phyloP scores from a whole-genome alignment of 2,888 invertebrate species.

The Cynaeus angustus region DNA sequence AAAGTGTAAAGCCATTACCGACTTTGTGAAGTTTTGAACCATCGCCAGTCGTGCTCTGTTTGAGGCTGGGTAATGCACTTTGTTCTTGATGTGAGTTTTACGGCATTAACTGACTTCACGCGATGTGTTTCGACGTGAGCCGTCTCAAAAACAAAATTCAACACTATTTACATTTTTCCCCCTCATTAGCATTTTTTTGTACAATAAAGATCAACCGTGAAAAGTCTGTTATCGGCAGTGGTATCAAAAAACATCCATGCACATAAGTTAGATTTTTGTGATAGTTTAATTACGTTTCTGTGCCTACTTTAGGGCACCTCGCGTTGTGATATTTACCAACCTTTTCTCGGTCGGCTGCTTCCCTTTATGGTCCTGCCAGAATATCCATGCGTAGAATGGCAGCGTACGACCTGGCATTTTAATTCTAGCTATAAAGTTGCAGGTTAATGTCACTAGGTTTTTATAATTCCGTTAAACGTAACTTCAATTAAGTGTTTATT shows the following conservation, averaged over 20 bases:
- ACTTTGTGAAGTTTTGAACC: slow-evolving; percentile 59
- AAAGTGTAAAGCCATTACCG: slow-evolving; percentile 64
- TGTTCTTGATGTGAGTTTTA: slow-evolving; percentile 23
- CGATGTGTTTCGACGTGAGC: background rate
- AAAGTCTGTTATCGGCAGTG: too few relatives aligned
- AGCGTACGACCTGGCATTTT: slow-evolving; percentile 41
- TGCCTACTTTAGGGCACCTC: background rate
- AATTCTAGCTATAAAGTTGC: slow-evolving; percentile 27
- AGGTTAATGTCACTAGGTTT: slow-evolving; percentile 28
- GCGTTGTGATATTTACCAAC: slow-evolving; percentile 43
- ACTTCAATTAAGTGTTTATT: too few relatives aligned
- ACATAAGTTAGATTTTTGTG: too few relatives aligned
- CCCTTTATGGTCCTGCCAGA: slow-evolving; percentile 19
- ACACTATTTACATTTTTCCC: background rate
- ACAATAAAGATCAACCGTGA: too few relatives aligned
- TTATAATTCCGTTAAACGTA: slow-evolving; percentile 1
- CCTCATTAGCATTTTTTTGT: too few relatives aligned
- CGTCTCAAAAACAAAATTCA: background rate
- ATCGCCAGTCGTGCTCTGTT: slow-evolving; percentile 27
- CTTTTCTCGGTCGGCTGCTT: slow-evolving; percentile 47
- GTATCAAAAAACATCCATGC: too few relatives aligned
- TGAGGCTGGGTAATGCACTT: slow-evolving; percentile 39
- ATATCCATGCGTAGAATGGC: slow-evolving; percentile 28
- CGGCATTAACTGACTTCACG: slow-evolving; percentile 16
- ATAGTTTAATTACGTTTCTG: too few relatives aligned